Conservation (phyloP, 2,797 vertebrate genomes). For the Rhinichthys osculus region DNA sequence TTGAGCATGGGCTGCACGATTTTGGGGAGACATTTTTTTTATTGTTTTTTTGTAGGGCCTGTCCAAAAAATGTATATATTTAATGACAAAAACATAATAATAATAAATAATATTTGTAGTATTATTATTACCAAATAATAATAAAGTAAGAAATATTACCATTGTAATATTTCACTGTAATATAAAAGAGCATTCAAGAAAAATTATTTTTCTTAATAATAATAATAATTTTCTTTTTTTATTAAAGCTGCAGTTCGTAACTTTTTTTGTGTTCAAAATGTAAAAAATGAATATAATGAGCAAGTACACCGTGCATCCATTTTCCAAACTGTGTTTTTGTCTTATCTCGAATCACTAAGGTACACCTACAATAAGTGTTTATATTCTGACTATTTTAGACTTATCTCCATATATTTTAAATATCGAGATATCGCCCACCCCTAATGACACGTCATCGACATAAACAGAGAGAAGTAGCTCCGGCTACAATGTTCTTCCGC, state of each 20-base stretch:
- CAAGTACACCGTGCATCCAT: background rate
- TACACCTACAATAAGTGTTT: background rate
- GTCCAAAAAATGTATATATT: background rate
- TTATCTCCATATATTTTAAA: too few species aligned
- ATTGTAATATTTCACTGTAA: background rate
- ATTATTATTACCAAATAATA: background rate
- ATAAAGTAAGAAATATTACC: background rate
- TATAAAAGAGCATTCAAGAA: background rate
- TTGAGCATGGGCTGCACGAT: background rate
- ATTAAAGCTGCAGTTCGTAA: too few species aligned
- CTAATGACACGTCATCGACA: background rate
- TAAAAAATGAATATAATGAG: too few species aligned
- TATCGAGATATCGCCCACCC: too few species aligned
- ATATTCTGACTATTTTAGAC: background rate
- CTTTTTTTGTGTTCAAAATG: too few species aligned
- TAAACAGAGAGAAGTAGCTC: background rate
- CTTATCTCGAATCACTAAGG: too few species aligned
- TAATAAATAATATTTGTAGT: background rate
- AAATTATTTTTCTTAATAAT: too few species aligned
- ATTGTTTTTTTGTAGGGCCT: background rate
- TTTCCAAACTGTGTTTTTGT: background rate
- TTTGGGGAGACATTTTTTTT: background rate
- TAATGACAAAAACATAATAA: background rate
- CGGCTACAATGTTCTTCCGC: background rate
- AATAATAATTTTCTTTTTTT: too few species aligned